Conservation (phyloP, 1,140 invertebrate species). For the Doryteuthis pealeii region DNA sequence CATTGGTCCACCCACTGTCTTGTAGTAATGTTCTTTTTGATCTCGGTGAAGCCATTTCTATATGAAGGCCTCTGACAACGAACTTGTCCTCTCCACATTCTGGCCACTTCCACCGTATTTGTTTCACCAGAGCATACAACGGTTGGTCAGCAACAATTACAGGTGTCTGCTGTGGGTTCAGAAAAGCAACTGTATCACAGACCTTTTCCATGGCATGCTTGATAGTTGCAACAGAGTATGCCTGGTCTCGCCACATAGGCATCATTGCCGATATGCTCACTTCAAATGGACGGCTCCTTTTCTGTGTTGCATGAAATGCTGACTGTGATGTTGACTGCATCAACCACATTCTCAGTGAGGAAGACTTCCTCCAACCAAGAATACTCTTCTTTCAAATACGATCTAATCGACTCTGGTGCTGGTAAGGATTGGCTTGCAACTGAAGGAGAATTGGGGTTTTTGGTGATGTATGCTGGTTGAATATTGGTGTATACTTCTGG, state of each 20-base stretch:
- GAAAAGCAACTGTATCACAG: conserved; percentile 19
- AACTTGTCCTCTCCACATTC: conserved; percentile 35
- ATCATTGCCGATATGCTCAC: conserved; percentile 18
- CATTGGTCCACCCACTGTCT: conserved; percentile 32
- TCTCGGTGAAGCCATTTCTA: too few species aligned
- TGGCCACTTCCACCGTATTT: conserved; percentile 40
- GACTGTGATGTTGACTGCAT: conserved; percentile 15
- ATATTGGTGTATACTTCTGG: conserved; percentile 7
- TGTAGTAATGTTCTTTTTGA: too few species aligned
- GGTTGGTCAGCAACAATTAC: conserved; percentile 27
- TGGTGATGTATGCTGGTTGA: background rate
- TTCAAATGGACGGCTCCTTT: conserved; percentile 8
- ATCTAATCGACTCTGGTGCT: background rate
- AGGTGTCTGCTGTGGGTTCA: conserved; percentile 37
- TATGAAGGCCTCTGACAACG: too few species aligned
- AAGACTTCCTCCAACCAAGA: conserved; percentile 11
- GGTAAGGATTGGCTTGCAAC: background rate
- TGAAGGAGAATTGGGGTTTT: conserved; percentile 5
- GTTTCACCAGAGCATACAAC: conserved; percentile 39
- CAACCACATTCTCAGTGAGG: conserved; percentile 9
- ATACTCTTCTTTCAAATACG: conserved; percentile 7
- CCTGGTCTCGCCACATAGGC: conserved; percentile 26
- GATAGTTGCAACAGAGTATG: conserved; percentile 30
- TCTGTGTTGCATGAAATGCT: conserved; percentile 15
- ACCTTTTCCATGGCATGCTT: conserved; percentile 36